Evolutionary conservation across 2,797 vertebrate genomes (phyloP).

Genomic region (Gadopsis bispinosus): DNA sequence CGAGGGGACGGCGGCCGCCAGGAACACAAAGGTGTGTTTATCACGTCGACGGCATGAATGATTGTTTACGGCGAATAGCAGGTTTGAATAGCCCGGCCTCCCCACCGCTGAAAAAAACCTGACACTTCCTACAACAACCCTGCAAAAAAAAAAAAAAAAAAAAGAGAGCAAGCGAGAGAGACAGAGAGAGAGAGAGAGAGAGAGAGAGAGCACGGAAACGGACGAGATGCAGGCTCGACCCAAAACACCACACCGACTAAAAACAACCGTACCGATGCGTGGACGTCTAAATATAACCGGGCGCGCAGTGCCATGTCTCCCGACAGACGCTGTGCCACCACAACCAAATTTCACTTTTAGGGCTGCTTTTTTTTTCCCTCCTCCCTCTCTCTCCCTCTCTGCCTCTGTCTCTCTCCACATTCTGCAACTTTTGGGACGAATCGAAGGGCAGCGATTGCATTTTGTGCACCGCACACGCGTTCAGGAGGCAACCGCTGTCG

Average conservation of each 20-base stretch:
- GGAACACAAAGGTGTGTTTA: slow-evolving; percentile 79
- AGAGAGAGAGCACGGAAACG: slow-evolving; percentile 66
- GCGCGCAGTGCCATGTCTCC: slow-evolving; percentile 34
- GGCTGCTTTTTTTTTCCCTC: slow-evolving; percentile 34
- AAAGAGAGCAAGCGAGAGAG: no score
- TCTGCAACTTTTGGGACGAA: slow-evolving; percentile 86
- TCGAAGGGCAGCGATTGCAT: slow-evolving; percentile 69
- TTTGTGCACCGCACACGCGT: slow-evolving; percentile 65
- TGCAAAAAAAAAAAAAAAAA: slow-evolving; percentile 65
- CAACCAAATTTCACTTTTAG: slow-evolving; percentile 73
- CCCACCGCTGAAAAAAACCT: slow-evolving; percentile 83
- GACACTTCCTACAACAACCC: slow-evolving; percentile 92
- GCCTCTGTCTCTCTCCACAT: slow-evolving; percentile 45
- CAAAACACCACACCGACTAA: slow-evolving; percentile 42
- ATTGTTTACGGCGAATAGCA: slow-evolving; percentile 91
- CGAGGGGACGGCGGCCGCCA: slow-evolving; percentile 20
- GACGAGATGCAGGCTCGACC: slow-evolving; percentile 61
- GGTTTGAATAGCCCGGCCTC: slow-evolving; percentile 95
- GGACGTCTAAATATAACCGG: slow-evolving; percentile 27
- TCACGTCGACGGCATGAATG: slow-evolving; percentile 86
- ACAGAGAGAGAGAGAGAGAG: no score
- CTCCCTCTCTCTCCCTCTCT: no score
- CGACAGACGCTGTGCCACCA: slow-evolving; percentile 56
- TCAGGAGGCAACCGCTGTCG: background rate
- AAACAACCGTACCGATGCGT: slow-evolving; percentile 35